phyloP scores from a whole-genome alignment of 1,140 invertebrate species.

The Diprion similis region DNA sequence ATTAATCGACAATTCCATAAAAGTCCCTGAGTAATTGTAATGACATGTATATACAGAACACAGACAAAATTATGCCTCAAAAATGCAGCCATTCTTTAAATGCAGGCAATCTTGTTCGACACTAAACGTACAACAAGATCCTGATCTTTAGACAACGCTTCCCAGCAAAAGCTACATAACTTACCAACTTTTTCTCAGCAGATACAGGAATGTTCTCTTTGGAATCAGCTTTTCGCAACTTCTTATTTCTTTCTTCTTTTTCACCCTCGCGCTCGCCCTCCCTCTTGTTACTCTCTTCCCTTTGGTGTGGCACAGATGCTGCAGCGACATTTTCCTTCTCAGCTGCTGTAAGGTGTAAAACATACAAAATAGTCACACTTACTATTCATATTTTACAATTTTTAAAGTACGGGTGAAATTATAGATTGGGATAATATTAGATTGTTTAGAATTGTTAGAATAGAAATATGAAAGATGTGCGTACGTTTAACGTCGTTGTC shows the following conservation, averaged over 20 bases:
- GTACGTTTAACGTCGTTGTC: conserved; percentile 79
- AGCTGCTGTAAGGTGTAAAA: conserved; percentile 41
- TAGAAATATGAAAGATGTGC: conserved; percentile 32
- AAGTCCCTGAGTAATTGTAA: too few relatives aligned
- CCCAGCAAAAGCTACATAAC: not conserved
- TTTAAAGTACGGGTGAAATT: not conserved
- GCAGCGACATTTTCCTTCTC: conserved; percentile 52
- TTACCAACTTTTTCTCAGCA: conserved; percentile 64
- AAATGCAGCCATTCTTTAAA: too few relatives aligned
- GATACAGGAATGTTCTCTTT: conserved; percentile 55
- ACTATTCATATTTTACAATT: conserved; percentile 7
- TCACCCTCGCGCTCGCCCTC: conserved; percentile 60
- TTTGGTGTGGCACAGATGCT: conserved; percentile 47
- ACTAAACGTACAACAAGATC: too few relatives aligned
- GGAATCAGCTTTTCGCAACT: conserved; percentile 60
- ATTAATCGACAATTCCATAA: too few relatives aligned
- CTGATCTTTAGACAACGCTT: too few relatives aligned
- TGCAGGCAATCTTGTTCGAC: too few relatives aligned
- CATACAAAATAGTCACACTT: conserved; percentile 2
- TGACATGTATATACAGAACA: too few relatives aligned
- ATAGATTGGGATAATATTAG: not conserved
- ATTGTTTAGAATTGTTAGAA: conserved; percentile 11
- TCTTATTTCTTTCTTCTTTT: conserved; percentile 60
- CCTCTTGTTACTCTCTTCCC: conserved; percentile 59
- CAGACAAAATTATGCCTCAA: too few relatives aligned